Evolutionary conservation across 2,888 invertebrate species (phyloP), one percentile per base, ranked within the genome.

Genomic region (Phengaris arion): DNA sequence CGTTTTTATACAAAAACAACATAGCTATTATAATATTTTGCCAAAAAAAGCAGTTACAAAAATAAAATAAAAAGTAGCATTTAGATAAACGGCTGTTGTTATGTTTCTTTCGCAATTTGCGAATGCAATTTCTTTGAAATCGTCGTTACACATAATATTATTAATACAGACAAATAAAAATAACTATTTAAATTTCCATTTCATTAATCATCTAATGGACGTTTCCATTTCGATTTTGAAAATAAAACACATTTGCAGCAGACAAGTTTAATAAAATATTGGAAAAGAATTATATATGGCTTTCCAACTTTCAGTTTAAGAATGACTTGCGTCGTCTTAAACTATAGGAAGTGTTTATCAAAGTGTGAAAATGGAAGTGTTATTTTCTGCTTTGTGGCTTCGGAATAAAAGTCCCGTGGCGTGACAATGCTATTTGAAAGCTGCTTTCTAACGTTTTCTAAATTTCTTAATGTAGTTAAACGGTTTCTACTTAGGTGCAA

Each of bases 341-440:
- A 68, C 68, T 68, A 68, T 46, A 68, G 3, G 13, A 46, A 59
- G 22, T 59, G 59, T 10, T 46, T 68, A 46, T 46, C 45, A 46
- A 46, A 46, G 46, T 45, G 68, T 68, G 46, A 46, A 68, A 59
- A 59, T 59, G 22, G 59, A 59, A 59, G 59, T 46, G 46, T 68
- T 13, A 68, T 68, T 68, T 68, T 68, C 68, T 68, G 68, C 68
- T 68, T n/a, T 68, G 15, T 68, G 68, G 8, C 46, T 68, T 46
- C 46, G 68, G 46, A n/a, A 46, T 46, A 46, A 46, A 45, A 46
- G 68, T 46, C 15, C 13, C 45, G 68, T 35, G 55, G 35, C 68
- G n/a, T 46, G 68, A 68, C 68, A n/a, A 13, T 5, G 68, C 68
- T 68, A 46, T 68, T 46, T 46, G 7, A 68, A 46, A 68, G n/a